Evolutionary conservation across 2,797 vertebrate genomes (phyloP).

Genomic region (Toxotes lorentzi): DNA sequence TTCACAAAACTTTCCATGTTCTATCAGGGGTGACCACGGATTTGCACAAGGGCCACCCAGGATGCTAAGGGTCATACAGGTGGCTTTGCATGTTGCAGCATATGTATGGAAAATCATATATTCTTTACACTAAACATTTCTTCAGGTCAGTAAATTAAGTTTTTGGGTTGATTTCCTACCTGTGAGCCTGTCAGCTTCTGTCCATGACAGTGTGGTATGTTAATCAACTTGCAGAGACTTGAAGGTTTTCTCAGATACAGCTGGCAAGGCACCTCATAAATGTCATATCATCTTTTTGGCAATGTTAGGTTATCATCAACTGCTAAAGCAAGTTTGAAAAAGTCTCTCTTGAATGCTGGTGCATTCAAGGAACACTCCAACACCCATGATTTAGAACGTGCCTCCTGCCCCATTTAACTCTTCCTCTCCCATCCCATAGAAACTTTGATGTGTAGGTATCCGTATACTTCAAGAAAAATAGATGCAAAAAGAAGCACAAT

Average conservation of each 20-base stretch:
- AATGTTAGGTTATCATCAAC: constrained; percentile 15
- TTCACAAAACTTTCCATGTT: constrained; percentile 42
- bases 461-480: background rate
- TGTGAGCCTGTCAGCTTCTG: background rate
- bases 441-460: background rate
- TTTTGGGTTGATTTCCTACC: constrained; percentile 5
- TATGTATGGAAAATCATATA: background rate
- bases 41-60: constrained; percentile 13
- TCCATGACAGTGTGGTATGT: constrained; percentile 19
- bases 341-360: background rate
- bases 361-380: background rate
- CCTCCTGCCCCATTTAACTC: background rate
- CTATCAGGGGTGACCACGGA: background rate
- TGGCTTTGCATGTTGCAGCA: constrained; percentile 2
- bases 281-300: constrained; percentile 26
- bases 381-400: background rate
- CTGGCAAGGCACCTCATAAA: constrained; percentile 30
- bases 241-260: constrained; percentile 22
- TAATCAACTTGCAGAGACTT: constrained; percentile 47
- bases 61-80: constrained; percentile 10
- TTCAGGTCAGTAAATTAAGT: constrained; percentile 3
- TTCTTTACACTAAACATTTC: constrained; percentile 1
- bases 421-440: background rate
- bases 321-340: constrained; percentile 44
- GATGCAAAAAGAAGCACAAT: background rate